Percentiles rank a stretch among this genome's conserved stretches.
Evolutionary conservation across 2,113 vertebrate genomes (phyloP).

Genomic region (Syrrhaptes paradoxus): DNA sequence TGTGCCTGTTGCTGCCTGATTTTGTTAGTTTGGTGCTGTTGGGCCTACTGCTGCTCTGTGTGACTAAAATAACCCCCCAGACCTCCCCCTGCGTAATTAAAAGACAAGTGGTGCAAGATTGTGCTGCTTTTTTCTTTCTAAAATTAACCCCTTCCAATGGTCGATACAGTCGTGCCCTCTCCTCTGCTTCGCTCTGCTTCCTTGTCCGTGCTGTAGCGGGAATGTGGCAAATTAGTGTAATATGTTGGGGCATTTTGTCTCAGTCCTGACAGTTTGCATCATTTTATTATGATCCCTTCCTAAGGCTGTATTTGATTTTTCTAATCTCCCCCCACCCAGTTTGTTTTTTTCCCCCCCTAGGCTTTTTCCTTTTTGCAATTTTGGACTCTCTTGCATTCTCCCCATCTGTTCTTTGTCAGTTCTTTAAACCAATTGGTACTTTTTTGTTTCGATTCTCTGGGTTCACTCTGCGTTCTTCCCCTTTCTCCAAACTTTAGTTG

Average conservation of each 20-base stretch:
- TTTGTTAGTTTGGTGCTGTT: conserved; percentile 6
- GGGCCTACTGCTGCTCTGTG: neutral
- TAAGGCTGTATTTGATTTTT: neutral
- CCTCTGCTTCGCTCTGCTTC: neutral
- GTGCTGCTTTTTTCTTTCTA: neutral
- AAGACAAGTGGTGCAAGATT: neutral
- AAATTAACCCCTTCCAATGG: neutral
- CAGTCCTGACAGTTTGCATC: neutral
- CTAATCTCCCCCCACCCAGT: rapidly evolving
- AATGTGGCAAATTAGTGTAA: neutral
- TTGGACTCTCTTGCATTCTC: neutral
- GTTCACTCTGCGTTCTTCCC: neutral
- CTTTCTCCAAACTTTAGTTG: neutral
- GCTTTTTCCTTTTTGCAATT: neutral
- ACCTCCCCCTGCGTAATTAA: neutral
- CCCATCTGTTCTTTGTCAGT: neutral
- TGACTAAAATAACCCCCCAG: neutral
- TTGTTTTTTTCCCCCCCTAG: too few species aligned
- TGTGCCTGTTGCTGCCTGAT: neutral
- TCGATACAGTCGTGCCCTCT: neutral
- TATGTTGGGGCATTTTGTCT: neutral
- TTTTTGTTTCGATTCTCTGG: neutral
- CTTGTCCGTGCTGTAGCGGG: rapidly evolving
- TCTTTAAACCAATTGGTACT: neutral
- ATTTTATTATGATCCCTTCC: neutral